These are phyloP conservation scores for Amphimedon queenslandica DNA, from an alignment of 37 sponge, comb jelly and placozoan species.

Conservation along the genomic window DNA sequence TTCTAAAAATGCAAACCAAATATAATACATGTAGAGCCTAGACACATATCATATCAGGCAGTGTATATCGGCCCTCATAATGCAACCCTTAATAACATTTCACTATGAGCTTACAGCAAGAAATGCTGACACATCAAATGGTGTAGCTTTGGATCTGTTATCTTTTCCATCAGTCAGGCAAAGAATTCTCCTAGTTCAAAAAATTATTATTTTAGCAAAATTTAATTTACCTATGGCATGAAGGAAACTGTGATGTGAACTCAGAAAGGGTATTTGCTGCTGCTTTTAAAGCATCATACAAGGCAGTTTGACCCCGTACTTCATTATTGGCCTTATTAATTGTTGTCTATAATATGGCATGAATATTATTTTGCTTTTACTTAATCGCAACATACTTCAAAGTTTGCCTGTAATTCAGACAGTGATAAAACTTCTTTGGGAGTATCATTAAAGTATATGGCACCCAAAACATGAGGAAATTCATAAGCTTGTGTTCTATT, in stretches of 20 bases:
- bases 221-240: slow-evolving; percentile 5
- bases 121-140: neutral
- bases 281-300: slow-evolving; percentile 12
- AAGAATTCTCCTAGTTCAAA: slow-evolving; percentile 5
- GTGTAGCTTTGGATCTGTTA: neutral
- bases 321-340: too few relatives aligned
- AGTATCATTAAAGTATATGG: neutral
- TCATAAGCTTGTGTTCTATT: slow-evolving; percentile 29
- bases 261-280: neutral
- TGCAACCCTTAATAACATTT: neutral
- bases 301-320: neutral
- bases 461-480: slow-evolving; percentile 5
- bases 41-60: too few relatives aligned
- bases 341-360: too few relatives aligned
- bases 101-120: neutral
- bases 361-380: too few relatives aligned
- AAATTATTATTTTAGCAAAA: slow-evolving; percentile 1
- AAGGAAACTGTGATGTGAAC: neutral
- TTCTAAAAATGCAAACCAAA: neutral
- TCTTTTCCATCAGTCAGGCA: slow-evolving; percentile 17
- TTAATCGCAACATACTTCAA: too few relatives aligned
- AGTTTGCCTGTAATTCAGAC: too few relatives aligned
- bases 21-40: neutral
- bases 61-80: neutral
- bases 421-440: too few relatives aligned